Base-by-base conservation (phyloP, 2,888 invertebrate species). In the Oligia fasciuncula region DNA sequence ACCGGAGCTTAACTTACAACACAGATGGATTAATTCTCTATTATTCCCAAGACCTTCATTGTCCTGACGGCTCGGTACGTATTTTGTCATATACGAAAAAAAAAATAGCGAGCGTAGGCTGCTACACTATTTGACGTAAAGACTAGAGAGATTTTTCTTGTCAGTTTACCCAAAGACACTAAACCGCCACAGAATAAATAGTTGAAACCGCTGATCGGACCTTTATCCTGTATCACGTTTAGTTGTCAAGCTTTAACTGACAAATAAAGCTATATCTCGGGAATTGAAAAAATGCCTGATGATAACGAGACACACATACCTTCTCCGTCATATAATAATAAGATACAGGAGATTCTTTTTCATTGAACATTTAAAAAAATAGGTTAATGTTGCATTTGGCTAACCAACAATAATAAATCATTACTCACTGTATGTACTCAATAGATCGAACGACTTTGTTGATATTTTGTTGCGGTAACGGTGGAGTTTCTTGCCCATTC, bases 141-240 rank as follows among this genome's bases (percentile, higher is more conserved):
- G 11, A 19, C 62, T 4, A 46, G 8, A 11, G 57, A 54, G 40
- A 60, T 76, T 51, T 69, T 69, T 4, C 60, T 83, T 77, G 57
- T 69, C 63, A 62, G 51, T 54, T 43, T 63, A 63, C 14, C 1
- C 4, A 19, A 46, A 62, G 9, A 63, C 0, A 40, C 17, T 68
- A 49, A 54, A 57, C 35, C 35, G 3, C 14, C 29, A 29, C 29
- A 29, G 29, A 29, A 29, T 29, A 29, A 29, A 29, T 29, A 29
- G 29, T 29, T 29, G 29, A 29, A 29, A 57, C 35, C 35, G 3
- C 14, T 19, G 40, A 43, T 62, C 9, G 66, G 13, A 35, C 0
- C 66, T 54, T 29, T 23, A 54, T 51, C 57, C 17, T 46, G 57
- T 57, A 57, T 57, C 11, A 57, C 11, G 23, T 57, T 0, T 19